Evolutionary conservation across 2,113 vertebrate species (phyloP).

Genomic region (Bubo blakistoni): DNA sequence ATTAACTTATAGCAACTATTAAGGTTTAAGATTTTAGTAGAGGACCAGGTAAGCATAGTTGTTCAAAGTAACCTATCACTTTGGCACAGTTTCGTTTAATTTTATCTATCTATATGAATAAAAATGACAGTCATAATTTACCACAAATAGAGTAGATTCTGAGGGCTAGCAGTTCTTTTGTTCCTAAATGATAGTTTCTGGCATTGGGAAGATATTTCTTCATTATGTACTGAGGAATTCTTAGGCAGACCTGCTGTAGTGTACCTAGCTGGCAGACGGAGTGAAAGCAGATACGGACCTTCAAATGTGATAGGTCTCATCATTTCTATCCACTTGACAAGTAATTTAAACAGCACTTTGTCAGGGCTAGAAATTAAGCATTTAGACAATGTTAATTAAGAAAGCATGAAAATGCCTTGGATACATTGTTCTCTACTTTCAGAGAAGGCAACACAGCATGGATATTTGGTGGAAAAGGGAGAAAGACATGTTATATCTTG

Average conservation of each 20-base stretch:
- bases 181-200: not conserved
- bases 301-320: not conserved
- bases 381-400: not conserved
- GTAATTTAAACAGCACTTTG: not conserved
- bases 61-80: not conserved
- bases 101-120: not conserved
- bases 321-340: not conserved
- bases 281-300: not conserved
- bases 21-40: not conserved
- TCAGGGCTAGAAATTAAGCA: not conserved
- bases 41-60: not conserved
- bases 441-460: not conserved
- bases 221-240: not conserved
- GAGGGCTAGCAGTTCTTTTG: not conserved
- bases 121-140: not conserved
- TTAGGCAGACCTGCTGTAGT: not conserved
- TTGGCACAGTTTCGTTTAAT: not conserved
- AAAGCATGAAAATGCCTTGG: not conserved
- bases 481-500: not conserved
- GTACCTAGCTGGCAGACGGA: not conserved
- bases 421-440: not conserved
- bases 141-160: not conserved
- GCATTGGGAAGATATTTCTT: not conserved
- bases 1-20: not conserved
- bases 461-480: not conserved